Percentiles rank a stretch among this genome's conserved stretches.
Conservation (phyloP, 2,113 vertebrate species). For the Naja naja region DNA sequence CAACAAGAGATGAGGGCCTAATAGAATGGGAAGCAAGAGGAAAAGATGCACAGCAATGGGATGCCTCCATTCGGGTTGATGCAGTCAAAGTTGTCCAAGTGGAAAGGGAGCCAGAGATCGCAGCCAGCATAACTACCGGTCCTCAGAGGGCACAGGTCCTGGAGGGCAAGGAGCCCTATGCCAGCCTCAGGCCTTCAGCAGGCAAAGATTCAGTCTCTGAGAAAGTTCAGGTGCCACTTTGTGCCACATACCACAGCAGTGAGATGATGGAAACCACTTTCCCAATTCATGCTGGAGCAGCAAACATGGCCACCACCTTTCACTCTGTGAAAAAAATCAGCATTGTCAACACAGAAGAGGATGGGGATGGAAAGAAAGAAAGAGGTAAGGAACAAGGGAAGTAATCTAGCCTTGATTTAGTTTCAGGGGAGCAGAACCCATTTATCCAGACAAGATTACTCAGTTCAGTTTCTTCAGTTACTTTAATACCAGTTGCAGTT, state of each 20-base stretch:
- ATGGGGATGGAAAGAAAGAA: not conserved
- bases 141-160: slow-evolving; percentile 57
- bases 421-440: not conserved
- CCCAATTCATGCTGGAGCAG: not conserved
- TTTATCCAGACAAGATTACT: too few species aligned
- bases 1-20: slow-evolving; percentile 50
- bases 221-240: not conserved
- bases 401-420: not conserved
- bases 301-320: slow-evolving; percentile 2
- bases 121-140: slow-evolving; percentile 60
- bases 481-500: not conserved
- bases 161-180: slow-evolving; percentile 41
- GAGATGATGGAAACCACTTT: slow-evolving; percentile 61
- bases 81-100: slow-evolving; percentile 55
- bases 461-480: not conserved
- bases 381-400: slow-evolving; percentile 6
- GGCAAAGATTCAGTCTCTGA: not conserved
- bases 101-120: slow-evolving; percentile 58
- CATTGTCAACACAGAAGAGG: slow-evolving; percentile 35
- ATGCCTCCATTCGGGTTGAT: slow-evolving; percentile 35
- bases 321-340: slow-evolving; percentile 67
- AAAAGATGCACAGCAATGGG: not conserved
- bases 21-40: not conserved
- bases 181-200: slow-evolving; percentile 37
- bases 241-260: slow-evolving; percentile 43